Conservation (phyloP, 2,888 invertebrate species). For the Apodemia mormo region DNA sequence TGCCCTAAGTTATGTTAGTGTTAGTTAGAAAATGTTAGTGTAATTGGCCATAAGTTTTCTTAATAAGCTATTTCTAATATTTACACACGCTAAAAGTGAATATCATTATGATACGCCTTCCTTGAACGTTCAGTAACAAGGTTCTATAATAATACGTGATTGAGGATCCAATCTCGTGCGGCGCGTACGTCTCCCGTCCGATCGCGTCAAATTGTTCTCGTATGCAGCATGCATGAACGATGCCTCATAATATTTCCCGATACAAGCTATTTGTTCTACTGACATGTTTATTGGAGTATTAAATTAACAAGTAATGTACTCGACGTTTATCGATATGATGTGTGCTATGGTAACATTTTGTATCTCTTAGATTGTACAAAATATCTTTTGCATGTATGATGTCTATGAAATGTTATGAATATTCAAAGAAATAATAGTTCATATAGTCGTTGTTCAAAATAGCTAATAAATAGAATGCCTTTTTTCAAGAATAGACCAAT, state of each 20-base stretch:
- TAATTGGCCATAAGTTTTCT: too few relatives aligned
- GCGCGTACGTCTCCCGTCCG: conserved; percentile 6
- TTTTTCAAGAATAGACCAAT: too few relatives aligned
- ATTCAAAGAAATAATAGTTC: too few relatives aligned
- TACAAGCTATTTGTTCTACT: conserved; percentile 16
- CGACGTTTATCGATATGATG: not conserved
- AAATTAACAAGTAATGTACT: conserved; percentile 18
- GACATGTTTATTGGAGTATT: conserved; percentile 17
- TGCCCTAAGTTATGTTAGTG: too few relatives aligned
- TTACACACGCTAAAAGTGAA: too few relatives aligned
- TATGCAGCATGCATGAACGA: conserved; percentile 8
- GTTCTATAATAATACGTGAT: not conserved
- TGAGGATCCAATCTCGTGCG: not conserved
- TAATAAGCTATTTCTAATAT: too few relatives aligned
- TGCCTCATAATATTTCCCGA: conserved; percentile 16
- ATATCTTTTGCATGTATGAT: too few relatives aligned
- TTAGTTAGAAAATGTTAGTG: too few relatives aligned
- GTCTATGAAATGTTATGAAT: too few relatives aligned
- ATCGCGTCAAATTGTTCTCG: conserved; percentile 14
- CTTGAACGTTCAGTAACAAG: not conserved
- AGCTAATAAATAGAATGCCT: too few relatives aligned
- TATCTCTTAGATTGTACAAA: not conserved
- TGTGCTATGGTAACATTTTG: not conserved
- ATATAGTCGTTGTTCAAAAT: too few relatives aligned
- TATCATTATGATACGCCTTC: too few relatives aligned